Evolutionary conservation across 2,888 invertebrate genomes (phyloP), one percentile per base, ranked within the genome.

Genomic region (Drosophila dives): DNA sequence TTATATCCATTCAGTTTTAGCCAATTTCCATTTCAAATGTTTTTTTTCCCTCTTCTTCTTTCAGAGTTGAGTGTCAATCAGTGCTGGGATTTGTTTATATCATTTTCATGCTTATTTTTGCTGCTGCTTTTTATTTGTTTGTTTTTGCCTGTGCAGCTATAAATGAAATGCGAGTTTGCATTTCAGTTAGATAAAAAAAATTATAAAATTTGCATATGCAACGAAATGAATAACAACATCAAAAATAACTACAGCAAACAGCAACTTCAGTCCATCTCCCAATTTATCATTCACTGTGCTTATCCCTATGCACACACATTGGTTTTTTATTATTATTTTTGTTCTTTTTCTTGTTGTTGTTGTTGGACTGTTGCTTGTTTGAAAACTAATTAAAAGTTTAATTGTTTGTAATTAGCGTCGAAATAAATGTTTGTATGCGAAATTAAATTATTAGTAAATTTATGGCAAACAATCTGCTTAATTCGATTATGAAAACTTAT

Each of bases 301-400:
- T 62, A 70, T 64, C 51, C 36, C 59, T 29, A 38, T 8, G 17
- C 11, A 33, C 45, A 67, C 48, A 40, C 61, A 40, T 60, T 20
- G 48, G 54, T 45, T 29, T 50, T 72, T 53, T 42, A 68, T 54
- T 40, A 29, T 29, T 6, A 29, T 29, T 6, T 29, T 3, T 26
- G 26, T 26, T 29, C 5, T 0, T 60, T 58, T 68, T 73, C 60
- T 48, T 72, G 66, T 38, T 60, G 67, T 59, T 51, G 40, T 48
- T 48, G 36, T 53, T 70, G 62, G 6, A 2, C 3, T 60, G 56
- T 32, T 49, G 68, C 58, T 76, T 85, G 83, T 82, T 83, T 67
- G 71, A 65, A 89, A 86, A 86, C 85, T 86, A 86, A 86, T 86
- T 86, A 89, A 86, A 86, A 89, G 79, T 86, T 86, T 72, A 84